Conservation (phyloP, 30 jellyfish, hydroid and myxozoan genomes). For the Pelagia noctiluca region DNA sequence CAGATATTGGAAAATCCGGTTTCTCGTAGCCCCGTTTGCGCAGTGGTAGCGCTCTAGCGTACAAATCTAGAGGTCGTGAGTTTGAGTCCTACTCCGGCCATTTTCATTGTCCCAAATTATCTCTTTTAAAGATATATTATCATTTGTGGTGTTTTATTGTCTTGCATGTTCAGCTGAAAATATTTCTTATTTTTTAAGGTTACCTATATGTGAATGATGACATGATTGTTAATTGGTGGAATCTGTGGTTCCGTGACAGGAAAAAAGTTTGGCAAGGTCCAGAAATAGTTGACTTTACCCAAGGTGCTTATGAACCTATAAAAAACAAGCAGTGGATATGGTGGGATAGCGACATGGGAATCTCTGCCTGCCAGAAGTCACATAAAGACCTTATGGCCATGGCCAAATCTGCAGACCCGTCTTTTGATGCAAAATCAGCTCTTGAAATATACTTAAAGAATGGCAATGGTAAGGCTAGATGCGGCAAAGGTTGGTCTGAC, state of each 20-base stretch:
- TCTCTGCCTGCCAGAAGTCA: constrained; percentile 76
- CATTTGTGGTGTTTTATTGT: not conserved
- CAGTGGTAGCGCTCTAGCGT: too few relatives aligned
- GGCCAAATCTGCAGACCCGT: constrained; percentile 33
- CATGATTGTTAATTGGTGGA: constrained; percentile 97
- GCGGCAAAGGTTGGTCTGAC: constrained; percentile 99
- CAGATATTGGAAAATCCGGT: too few relatives aligned
- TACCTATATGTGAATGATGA: constrained; percentile 89
- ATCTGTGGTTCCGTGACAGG: constrained; percentile 64
- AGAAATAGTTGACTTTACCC: constrained; percentile 77
- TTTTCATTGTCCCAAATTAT: too few relatives aligned
- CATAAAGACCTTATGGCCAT: constrained; percentile 27
- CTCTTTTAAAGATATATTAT: constrained; percentile 3
- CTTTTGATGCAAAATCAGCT: constrained; percentile 24
- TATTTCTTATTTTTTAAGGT: constrained; percentile 45
- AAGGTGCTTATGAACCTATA: constrained; percentile 76
- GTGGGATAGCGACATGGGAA: constrained; percentile 90
- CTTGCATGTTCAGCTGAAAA: not conserved
- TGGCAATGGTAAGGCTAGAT: constrained; percentile 93
- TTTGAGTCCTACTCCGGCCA: too few relatives aligned
- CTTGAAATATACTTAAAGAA: constrained; percentile 58
- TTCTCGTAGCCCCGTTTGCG: too few relatives aligned
- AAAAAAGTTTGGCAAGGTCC: constrained; percentile 97
- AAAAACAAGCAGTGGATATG: constrained; percentile 85
- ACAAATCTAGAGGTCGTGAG: too few relatives aligned